A percentile compares a stretch with the other conserved stretches of the same genome.
Conservation (phyloP, 2,797 vertebrate genomes). For the Helarctos malayanus region DNA sequence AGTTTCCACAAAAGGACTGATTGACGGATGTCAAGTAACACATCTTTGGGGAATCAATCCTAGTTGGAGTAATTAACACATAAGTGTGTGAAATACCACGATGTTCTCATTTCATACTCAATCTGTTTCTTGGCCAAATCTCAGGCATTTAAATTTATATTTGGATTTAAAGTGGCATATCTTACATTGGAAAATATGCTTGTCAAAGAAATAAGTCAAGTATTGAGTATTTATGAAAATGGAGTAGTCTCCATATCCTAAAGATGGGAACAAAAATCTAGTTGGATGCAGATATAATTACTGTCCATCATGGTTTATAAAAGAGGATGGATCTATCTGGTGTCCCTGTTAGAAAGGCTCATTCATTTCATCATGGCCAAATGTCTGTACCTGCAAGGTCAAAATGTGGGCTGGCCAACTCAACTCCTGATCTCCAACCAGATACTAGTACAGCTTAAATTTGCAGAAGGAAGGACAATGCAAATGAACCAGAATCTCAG, state of each 20-base stretch:
- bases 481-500: conserved; percentile 25
- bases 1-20: conserved; percentile 45
- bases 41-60: conserved; percentile 4
- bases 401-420: background rate
- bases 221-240: conserved; percentile 72
- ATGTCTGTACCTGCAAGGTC: background rate
- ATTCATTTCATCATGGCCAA: background rate
- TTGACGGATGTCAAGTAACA: conserved; percentile 48
- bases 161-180: conserved; percentile 71
- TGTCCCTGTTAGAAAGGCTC: background rate
- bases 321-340: background rate
- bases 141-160: conserved; percentile 73
- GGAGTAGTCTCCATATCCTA: conserved; percentile 50
- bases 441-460: background rate
- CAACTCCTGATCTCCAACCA: background rate
- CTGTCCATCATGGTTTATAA: background rate
- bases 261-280: conserved; percentile 48
- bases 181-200: conserved; percentile 69
- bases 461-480: background rate
- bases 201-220: conserved; percentile 73
- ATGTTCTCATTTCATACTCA: conserved; percentile 64
- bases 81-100: conserved; percentile 49
- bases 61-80: conserved; percentile 70
- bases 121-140: conserved; percentile 67
- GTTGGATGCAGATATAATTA: conserved; percentile 30